Evolutionary conservation across 2,797 vertebrate species (phyloP), one percentile per base, ranked within the genome.

Genomic region (Thaleichthys pacificus): DNA sequence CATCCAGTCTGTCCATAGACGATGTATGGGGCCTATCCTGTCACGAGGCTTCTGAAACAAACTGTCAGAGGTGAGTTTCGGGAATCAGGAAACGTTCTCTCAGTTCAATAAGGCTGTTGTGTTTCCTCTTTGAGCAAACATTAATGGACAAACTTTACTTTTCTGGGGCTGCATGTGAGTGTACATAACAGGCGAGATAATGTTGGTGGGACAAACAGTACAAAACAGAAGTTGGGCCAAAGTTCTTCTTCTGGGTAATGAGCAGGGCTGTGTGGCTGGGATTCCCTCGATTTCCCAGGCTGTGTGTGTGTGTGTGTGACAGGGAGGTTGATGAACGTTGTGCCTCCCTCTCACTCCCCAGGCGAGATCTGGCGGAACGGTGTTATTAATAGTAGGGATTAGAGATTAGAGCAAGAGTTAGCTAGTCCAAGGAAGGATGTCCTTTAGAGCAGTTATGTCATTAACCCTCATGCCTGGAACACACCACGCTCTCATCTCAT

Each of bases 21-120:
- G 92, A 95, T 19, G 86, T 94, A 62, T 95, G 94, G 92, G 93
- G 92, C 68, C 87, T 95, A 81, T 94, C 94, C 65, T 91, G 90
- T 88, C 92, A 94, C 0, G 94, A 95, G 82, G 91, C 93, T 54
- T 92, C 93, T 26, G 89, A 93, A 85, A 74, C 81, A 73, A 95
- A 94, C 89, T 89, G 85, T 79, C 90, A 69, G 79, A 71, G 54
- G 47, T 58, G 66, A 30, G 42, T 47, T 47, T 12, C 38, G 1
- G 11, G 38, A 0, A 42, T 11, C 42, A 3, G 42, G 42, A 47
- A 47, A 35, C 42, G 9, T 47, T 47, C 42, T 47, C 42, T 14
- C 12, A 11, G 3, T 47, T 47, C 2, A 47, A 47, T 14, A 47
- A 47, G 42, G 42, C 11, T 47, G 9, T 47, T 47, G 42, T 14